Evolutionary conservation across 2,888 invertebrate genomes (phyloP).

Genomic region (Scaptomyza caliginosa): DNA sequence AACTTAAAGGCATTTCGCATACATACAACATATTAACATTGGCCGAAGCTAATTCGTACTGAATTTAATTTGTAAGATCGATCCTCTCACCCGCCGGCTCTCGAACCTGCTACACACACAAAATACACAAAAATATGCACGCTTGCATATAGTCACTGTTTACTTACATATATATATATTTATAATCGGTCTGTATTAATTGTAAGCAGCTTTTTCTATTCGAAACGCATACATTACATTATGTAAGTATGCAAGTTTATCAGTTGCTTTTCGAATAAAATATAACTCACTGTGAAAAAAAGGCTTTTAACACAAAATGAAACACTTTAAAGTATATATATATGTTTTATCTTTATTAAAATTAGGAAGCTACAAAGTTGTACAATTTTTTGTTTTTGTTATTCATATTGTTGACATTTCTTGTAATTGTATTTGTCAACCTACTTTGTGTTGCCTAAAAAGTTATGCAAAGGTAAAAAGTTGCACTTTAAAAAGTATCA

Average conservation of each 20-base stretch:
- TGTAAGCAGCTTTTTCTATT: constrained; percentile 3
- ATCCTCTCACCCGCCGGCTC: constrained; percentile 8
- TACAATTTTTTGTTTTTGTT: constrained; percentile 40
- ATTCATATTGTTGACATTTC: constrained; percentile 24
- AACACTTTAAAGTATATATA: neutral
- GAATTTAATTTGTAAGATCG: constrained; percentile 68
- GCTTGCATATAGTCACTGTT: constrained; percentile 32
- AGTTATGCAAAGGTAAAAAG: constrained; percentile 69
- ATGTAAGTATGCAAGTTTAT: neutral
- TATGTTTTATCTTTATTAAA: constrained; percentile 67
- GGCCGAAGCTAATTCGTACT: constrained; percentile 67
- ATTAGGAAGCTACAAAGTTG: constrained; percentile 76
- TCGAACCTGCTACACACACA: constrained; percentile 1
- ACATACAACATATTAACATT: constrained; percentile 37
- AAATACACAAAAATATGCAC: constrained; percentile 7
- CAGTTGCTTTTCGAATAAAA: constrained; percentile 8
- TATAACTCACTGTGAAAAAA: neutral
- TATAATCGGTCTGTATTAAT: constrained; percentile 17
- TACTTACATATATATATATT: constrained; percentile 29
- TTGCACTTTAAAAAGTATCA: constrained; percentile 63
- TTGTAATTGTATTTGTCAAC: no score
- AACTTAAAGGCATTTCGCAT: constrained; percentile 14
- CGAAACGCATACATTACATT: neutral
- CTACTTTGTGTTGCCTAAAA: constrained; percentile 67
- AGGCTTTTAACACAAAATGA: constrained; percentile 1